Evolutionary conservation across 1,140 invertebrate genomes (phyloP), one percentile per base, ranked within the genome.

Genomic region (Phthorimaea operculella): DNA sequence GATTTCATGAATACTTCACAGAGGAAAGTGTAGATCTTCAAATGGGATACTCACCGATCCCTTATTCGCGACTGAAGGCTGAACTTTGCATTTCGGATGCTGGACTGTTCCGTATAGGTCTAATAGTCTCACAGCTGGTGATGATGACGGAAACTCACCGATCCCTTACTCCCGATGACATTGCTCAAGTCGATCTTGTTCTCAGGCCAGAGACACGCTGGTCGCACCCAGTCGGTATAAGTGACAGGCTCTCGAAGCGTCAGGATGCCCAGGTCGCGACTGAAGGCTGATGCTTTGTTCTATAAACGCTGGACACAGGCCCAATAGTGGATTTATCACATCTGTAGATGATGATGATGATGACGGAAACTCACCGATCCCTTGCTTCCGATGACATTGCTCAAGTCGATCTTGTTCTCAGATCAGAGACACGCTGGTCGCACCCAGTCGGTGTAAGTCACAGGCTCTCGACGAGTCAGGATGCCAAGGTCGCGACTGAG

Each of bases 401-500:
- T 76, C 0, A 91, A 66, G 16, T 87, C 74, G 0, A 57, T 58
- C 59, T 74, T 62, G 15, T 78, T 60, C 1, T 85, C 86, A 0
- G 85, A 75, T 89, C 90, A 91, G 1, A 91, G 73, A 62, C 90
- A 92, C 7, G 88, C 82, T 0, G 90, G 88, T 17, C 85, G 73
- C n/a, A 91, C 88, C 50, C 60, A 86, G 15, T 80, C 68, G 0
- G 79, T 87, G 53, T 86, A 88, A n/a, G 85, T 65, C 0, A 88
- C 83, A 0, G 77, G 57, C 2, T 85, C 76, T 0, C 66, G 64
- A 8, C 91, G 63, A 48, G 79, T 79, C 12, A 91, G 52, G 9
- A 91, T 69, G 5, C 87, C 88, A 8, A 91, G 60, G 65, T 92
- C 90, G 11, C 86, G 83, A 49, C 85, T 85, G 87, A 90, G 3